Conservation (phyloP, 2,113 vertebrate genomes). For the Anseranas semipalmata region DNA sequence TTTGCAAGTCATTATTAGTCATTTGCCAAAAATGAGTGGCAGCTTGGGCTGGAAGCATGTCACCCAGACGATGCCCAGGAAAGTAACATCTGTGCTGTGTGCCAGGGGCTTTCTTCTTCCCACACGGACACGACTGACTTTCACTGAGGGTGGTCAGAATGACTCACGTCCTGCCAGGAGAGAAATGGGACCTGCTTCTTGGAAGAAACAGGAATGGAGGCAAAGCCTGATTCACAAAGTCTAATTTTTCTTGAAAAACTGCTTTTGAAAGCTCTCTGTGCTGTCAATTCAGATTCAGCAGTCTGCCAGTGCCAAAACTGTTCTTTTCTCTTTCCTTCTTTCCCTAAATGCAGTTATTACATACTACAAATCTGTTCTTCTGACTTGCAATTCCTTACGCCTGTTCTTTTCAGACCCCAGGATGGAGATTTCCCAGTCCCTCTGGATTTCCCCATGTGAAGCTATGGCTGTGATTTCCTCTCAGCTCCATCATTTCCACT, state of each 20-base stretch:
- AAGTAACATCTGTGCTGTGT: not conserved
- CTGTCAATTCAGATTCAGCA: not conserved
- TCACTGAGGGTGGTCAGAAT: slow-evolving; percentile 16
- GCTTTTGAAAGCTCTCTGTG: not conserved
- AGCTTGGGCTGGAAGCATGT: not conserved
- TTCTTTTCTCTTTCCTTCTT: not conserved
- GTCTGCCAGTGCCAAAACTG: not conserved
- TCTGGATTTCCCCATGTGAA: not conserved
- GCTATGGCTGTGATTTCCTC: not conserved
- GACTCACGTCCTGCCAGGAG: slow-evolving; percentile 31
- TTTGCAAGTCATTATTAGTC: slow-evolving; percentile 51
- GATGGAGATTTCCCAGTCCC: not conserved
- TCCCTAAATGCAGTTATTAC: not conserved
- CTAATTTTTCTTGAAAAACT: not conserved
- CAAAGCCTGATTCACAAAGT: not conserved
- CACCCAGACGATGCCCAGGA: slow-evolving; percentile 9
- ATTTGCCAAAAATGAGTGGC: slow-evolving; percentile 32
- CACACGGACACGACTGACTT: not conserved
- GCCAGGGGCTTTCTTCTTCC: slow-evolving; percentile 29
- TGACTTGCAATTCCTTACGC: not conserved
- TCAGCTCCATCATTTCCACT: not conserved
- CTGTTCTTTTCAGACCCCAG: not conserved
- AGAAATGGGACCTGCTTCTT: slow-evolving; percentile 2
- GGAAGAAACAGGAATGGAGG: not conserved
- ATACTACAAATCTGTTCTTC: not conserved